Percentiles rank a stretch among this genome's conserved stretches.
Evolutionary conservation across 2,888 invertebrate genomes (phyloP).

Genomic region (Ptychoptera albimana): DNA sequence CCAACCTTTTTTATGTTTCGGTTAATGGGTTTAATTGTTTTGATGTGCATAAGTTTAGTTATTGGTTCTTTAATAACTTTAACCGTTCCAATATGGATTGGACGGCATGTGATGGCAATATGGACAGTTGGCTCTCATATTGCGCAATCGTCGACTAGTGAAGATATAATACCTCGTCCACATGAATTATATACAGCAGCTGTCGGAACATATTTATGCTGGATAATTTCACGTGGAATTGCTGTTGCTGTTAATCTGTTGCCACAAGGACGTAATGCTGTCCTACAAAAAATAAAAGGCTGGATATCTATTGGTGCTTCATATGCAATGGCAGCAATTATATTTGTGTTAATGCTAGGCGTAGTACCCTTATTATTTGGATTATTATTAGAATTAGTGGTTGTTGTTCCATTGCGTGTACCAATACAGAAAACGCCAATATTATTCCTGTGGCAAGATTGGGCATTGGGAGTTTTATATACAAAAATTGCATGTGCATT

Average conservation of each 20-base stretch:
- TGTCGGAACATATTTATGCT: constrained; percentile 83
- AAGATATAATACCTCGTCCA: constrained; percentile 40
- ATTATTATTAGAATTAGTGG: constrained; percentile 74
- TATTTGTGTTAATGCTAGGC: constrained; percentile 56
- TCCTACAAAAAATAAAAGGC: constrained; percentile 50
- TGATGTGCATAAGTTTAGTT: constrained; percentile 74
- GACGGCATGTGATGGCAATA: constrained; percentile 72
- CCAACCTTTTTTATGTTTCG: constrained; percentile 69
- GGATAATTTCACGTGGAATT: constrained; percentile 74
- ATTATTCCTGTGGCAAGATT: constrained; percentile 84
- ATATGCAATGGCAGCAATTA: constrained; percentile 56
- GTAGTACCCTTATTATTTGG: constrained; percentile 87
- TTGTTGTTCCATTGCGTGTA: constrained; percentile 84
- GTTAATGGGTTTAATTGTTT: constrained; percentile 46
- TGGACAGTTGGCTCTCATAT: constrained; percentile 49
- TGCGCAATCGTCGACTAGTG: constrained; percentile 22
- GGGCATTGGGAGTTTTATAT: constrained; percentile 94
- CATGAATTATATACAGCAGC: constrained; percentile 95
- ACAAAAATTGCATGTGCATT: constrained; percentile 94
- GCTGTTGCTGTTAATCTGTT: constrained; percentile 74
- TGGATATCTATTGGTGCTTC: constrained; percentile 62
- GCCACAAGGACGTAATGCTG: constrained; percentile 71
- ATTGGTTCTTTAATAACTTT: constrained; percentile 64
- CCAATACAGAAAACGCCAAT: constrained; percentile 84
- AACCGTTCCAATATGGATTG: constrained; percentile 81